These are phyloP conservation scores for Struthio camelus DNA, from an alignment of 2,113 vertebrate species.

Conservation along the genomic window DNA sequence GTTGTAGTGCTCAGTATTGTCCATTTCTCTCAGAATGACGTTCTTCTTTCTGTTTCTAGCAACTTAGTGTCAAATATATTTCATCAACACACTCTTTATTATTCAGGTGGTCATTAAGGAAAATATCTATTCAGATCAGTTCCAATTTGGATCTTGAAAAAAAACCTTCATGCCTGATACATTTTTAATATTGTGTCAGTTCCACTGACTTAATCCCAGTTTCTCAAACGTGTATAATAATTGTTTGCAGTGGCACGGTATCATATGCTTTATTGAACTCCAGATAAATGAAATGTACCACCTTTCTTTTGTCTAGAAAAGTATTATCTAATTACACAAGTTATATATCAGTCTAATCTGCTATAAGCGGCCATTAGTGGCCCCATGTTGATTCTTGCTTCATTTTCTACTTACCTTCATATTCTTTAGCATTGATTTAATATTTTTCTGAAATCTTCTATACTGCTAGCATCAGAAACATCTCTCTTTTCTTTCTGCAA, in stretches of 20 bases:
- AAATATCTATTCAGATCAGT: background rate
- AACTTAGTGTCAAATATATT: background rate
- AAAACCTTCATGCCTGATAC: background rate
- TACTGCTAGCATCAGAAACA: background rate
- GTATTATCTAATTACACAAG: background rate
- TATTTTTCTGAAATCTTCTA: background rate
- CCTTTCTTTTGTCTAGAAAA: background rate
- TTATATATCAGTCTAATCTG: background rate
- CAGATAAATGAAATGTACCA: background rate
- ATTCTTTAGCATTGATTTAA: background rate
- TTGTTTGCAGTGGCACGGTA: background rate
- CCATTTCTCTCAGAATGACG: background rate
- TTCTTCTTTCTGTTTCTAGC: background rate
- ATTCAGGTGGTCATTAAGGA: background rate
- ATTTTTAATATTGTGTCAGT: background rate
- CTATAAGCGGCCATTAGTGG: background rate
- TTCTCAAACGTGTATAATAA: background rate
- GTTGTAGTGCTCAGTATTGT: background rate
- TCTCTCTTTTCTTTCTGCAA: background rate
- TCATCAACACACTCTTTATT: background rate
- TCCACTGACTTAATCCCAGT: background rate
- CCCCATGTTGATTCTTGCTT: background rate
- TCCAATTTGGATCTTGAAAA: background rate
- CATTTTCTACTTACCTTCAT: background rate
- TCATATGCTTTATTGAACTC: background rate